Base-by-base conservation (phyloP, 2,888 invertebrate genomes). In the Melanophora roralis region DNA sequence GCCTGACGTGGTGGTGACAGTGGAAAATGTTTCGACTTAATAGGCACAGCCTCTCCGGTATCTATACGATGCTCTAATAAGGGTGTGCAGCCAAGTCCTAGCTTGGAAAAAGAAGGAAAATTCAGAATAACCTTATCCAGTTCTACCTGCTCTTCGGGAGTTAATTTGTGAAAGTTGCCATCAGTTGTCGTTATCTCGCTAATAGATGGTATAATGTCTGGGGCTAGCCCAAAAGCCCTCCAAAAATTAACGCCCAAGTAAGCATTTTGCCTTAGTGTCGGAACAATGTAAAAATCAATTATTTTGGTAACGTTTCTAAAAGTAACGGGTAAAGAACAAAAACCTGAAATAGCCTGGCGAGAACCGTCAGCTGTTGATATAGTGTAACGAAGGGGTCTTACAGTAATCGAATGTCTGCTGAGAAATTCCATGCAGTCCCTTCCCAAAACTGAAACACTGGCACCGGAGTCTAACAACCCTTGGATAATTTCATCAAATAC, bases 11-110 rank as follows among this genome's bases (percentile, higher is more conserved):
- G 21, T 67, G 47, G 38, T 9, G 51, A 53, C n/a, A 57, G 11
- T 4, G 36, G 51, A 14, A 38, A 60, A 5, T 57, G 45, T 67
- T 49, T 74, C 2, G 60, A 62, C n/a, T 80, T 80, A 1, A 76
- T 62, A 0, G 79, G 80, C 4, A 59, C 36, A 5, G 73, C 38
- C 5, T 65, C 64, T n/a, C 36, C 53, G 5, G 75, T 67, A 16
- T 68, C 68, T n/a, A 74, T 67, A 2, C 51, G 14, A 57, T 74
- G 67, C 1, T 47, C 40, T 14, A 36, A 36, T 19, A 60, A 40
- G 12, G 16, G 12, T 1, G 32, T 51, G 19, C 67, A 68, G 6
- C 67, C 55, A 12, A 68, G 45, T 5, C 55, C 67, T 11, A 32
- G 27, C n/a, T 55, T 68, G 19, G 40, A 27, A 19, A 55, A 45